Evolutionary conservation across 2,113 vertebrate species (phyloP).

Genomic region (Tinamus guttatus): DNA sequence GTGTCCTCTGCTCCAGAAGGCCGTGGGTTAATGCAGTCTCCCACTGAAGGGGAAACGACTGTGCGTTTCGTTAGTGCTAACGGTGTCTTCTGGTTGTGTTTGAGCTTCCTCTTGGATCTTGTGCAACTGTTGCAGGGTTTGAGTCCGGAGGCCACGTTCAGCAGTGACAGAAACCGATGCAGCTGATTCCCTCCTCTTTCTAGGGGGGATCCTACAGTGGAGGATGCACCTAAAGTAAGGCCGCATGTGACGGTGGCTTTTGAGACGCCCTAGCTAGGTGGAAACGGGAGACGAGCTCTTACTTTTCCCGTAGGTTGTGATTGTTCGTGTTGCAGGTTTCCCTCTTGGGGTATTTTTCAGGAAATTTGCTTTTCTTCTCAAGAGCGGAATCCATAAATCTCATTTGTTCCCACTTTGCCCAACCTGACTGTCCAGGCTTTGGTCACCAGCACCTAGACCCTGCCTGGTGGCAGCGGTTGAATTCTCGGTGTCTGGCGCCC

Average conservation of each 20-base stretch:
- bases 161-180: background rate
- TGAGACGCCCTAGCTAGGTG: background rate
- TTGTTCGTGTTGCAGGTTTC: background rate
- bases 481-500: background rate
- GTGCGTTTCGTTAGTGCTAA: background rate
- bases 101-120: background rate
- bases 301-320: accelerated
- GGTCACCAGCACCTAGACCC: background rate
- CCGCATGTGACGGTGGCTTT: background rate
- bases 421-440: background rate
- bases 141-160: background rate
- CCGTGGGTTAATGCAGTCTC: background rate
- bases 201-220: background rate
- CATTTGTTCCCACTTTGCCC: too few relatives aligned
- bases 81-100: background rate
- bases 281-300: background rate
- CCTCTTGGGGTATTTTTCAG: too few relatives aligned
- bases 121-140: background rate
- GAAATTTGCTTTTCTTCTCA: too few relatives aligned
- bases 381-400: too few relatives aligned
- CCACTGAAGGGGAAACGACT: background rate
- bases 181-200: background rate
- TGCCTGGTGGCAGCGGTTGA: background rate
- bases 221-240: background rate
- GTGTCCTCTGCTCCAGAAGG: background rate